These are phyloP conservation scores for Epizoanthus ramosus DNA, from an alignment of 92 coral and sea anemone species.

Conservation along the genomic window DNA sequence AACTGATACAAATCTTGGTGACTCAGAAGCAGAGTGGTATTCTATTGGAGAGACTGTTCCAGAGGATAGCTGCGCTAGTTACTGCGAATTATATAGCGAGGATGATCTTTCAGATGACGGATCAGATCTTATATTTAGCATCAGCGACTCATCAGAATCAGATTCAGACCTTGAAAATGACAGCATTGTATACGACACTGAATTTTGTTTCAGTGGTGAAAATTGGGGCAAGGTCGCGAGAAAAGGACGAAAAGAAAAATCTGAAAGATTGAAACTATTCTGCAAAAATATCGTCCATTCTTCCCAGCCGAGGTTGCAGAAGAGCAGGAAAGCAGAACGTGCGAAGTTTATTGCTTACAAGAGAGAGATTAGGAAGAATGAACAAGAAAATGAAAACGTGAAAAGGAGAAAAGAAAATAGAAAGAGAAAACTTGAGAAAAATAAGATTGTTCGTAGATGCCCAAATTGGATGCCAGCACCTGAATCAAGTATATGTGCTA, in stretches of 20 bases:
- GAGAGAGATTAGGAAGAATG: slow-evolving; percentile 24
- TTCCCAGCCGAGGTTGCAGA: neutral
- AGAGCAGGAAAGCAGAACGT: neutral
- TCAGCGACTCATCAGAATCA: neutral
- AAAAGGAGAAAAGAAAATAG: slow-evolving; percentile 39
- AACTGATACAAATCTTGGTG: neutral
- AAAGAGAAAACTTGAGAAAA: slow-evolving; percentile 42
- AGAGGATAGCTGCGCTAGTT: neutral
- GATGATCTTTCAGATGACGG: slow-evolving; percentile 16
- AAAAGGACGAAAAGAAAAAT: slow-evolving; percentile 1
- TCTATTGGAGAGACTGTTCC: neutral
- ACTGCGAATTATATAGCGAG: neutral
- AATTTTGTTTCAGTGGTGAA: neutral
- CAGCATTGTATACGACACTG: neutral
- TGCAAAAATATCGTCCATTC: neutral
- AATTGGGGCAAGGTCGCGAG: neutral
- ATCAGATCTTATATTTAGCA: neutral
- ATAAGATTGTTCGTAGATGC: slow-evolving; percentile 24
- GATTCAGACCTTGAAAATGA: slow-evolving; percentile 21
- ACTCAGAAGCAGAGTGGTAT: neutral
- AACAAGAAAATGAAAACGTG: slow-evolving; percentile 39
- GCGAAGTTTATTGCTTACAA: slow-evolving; percentile 5
- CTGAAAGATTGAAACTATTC: slow-evolving; percentile 7
- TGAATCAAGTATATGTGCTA: neutral
- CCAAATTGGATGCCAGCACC: slow-evolving; percentile 33